These are phyloP conservation scores for Autographa pulchrina DNA, from an alignment of 2,888 invertebrate species.

Conservation along the genomic window DNA sequence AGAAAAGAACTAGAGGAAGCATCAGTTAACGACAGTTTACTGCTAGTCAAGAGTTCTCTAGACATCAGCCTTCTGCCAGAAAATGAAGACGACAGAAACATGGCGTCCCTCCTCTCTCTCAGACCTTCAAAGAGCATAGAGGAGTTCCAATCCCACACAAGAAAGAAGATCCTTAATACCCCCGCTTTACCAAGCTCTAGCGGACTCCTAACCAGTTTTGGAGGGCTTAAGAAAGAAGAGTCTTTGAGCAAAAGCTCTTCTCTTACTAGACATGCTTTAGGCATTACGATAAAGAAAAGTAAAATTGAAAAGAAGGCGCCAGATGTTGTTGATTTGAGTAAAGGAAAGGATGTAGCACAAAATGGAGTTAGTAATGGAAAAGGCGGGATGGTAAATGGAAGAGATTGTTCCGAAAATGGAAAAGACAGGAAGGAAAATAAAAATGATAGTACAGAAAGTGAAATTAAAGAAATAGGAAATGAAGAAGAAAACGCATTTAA, in stretches of 20 bases:
- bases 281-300: conserved; percentile 78
- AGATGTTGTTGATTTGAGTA: conserved; percentile 22
- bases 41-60: conserved; percentile 93
- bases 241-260: conserved; percentile 77
- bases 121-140: conserved; percentile 90
- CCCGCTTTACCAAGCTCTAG: conserved; percentile 89
- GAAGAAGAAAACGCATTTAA: background rate
- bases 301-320: conserved; percentile 50
- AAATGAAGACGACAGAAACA: conserved; percentile 93
- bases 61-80: conserved; percentile 94
- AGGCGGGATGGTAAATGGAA: too few species aligned
- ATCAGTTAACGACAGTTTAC: conserved; percentile 91
- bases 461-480: background rate
- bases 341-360: conserved; percentile 11
- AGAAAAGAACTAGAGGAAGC: conserved; percentile 93
- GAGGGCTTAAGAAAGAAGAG: conserved; percentile 89
- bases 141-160: conserved; percentile 87
- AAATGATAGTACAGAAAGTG: conserved; percentile 8
- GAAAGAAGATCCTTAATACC: conserved; percentile 86
- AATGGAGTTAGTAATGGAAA: conserved; percentile 7
- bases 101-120: conserved; percentile 93
- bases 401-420: too few species aligned
- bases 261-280: conserved; percentile 79
- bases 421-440: conserved; percentile 6
- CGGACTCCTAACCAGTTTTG: conserved; percentile 83